phyloP scores from a whole-genome alignment of 2,113 vertebrate genomes.

The Piprites chloris region DNA sequence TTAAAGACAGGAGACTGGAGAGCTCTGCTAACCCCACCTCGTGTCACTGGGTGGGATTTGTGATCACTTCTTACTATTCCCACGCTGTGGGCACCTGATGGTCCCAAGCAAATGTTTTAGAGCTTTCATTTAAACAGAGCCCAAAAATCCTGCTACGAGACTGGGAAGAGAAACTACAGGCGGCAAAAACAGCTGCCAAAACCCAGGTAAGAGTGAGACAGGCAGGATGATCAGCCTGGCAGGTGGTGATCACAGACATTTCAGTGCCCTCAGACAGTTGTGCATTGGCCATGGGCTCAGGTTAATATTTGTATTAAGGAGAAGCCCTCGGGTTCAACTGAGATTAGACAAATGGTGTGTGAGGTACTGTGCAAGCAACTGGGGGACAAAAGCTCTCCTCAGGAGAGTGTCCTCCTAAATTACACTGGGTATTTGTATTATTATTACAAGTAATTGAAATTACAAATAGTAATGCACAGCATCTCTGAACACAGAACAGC shows the following conservation, averaged over 20 bases:
- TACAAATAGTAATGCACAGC: background rate
- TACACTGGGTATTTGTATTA: background rate
- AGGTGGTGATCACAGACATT: background rate
- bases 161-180: background rate
- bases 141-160: fast-evolving
- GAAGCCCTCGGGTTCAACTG: background rate
- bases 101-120: background rate
- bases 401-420: background rate
- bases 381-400: background rate
- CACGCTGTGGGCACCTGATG: background rate
- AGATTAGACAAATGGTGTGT: background rate
- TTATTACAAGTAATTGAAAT: background rate
- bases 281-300: background rate
- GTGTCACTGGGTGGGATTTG: background rate
- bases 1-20: background rate
- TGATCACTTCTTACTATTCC: background rate
- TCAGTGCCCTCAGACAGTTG: background rate
- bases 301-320: background rate
- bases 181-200: background rate
- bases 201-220: fast-evolving
- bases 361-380: background rate
- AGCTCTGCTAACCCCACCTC: background rate
- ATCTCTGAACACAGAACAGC: background rate
- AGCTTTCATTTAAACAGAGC: background rate
- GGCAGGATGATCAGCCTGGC: fast-evolving